Evolutionary conservation across 2,113 vertebrate species (phyloP), one percentile per base, ranked within the genome.

Genomic region (Polypterus senegalus): DNA sequence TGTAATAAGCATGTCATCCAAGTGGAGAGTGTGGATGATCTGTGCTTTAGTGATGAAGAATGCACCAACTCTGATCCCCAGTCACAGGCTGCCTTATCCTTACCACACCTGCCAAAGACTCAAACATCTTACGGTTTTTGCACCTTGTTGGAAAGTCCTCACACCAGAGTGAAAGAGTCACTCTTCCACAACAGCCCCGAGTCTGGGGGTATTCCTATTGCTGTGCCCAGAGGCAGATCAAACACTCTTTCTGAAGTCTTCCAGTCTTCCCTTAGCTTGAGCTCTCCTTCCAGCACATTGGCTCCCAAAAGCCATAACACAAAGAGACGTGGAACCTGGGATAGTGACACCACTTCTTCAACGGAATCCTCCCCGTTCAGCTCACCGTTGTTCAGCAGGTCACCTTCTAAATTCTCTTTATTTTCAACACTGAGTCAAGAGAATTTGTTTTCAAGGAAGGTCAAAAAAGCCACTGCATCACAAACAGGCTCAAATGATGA

Each of bases 151-250:
- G 92, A 93, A 76, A 93, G 90, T 65, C 92, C 91, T 4, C 89
- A 95, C 77, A 93, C 88, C 46, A 79, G 90, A 47, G 81, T 89
- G 45, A 96, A 96, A 65, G 92, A 96, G 73, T 94, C 91, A 0
- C 83, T 96, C 66, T 93, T 94, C 79, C 91, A 92, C 3, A 73
- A 76, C 0, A 83, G 89, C 11, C 63, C 83, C 0, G 74, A 67
- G 54, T 73, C 73, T 10, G 67, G 43, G 47, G 57, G 63, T 11
- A 60, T 78, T 56, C 79, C 72, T 5, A 56, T 82, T 66, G 61
- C 89, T 68, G 65, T 89, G 51, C 78, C 86, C 6, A 73, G 85
- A 49, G 81, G 81, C 71, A 74, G 83, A 48, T 88, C 88, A 1
- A 85, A 77, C 70, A 80, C 83, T 0, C 89, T 75, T 65, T 61